Evolutionary conservation across 30 jellyfish, hydroid and myxozoan species (phyloP), one percentile per base, ranked within the genome.

Genomic region (Turritopsis dohrnii): DNA sequence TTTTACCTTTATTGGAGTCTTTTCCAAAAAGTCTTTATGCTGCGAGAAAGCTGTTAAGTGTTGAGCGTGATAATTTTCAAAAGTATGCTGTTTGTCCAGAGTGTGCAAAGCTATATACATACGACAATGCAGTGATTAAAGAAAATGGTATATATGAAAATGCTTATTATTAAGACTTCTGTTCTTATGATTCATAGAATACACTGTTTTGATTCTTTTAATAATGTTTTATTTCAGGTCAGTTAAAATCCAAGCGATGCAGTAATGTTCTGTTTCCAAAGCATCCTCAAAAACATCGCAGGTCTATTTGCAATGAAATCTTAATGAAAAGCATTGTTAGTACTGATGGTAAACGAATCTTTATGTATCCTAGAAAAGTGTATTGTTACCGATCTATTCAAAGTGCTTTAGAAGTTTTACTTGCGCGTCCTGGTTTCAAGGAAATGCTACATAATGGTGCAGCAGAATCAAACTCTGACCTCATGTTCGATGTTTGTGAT

Each of bases 401-500:
- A 69, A 0, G 28, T 23, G 28, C 77, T 1, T 1, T 69, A n/a
- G 31, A 69, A 69, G 77, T n/a, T 23, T 1, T 69, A n/a, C 30
- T 69, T 23, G 19, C 9, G 30, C 77, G 77, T n/a, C 77, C 77
- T 69, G 8, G 77, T n/a, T 69, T 69, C 30, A 69, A 27, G 28
- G 77, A 69, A 69, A 69, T 69, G 77, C 77, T 69, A 21, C 77
- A 69, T 27, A 69, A 69, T n/a, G 77, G 77, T 69, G 22, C 77
- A n/a, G 77, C 30, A 69, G 30, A n/a, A n/a, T 69, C 77, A n/a
- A 27, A 69, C 30, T n/a, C 77, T n/a, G 77, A 69, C 9, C 30
- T 69, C 8, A 69, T 69, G 22, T 8, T 27, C 9, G 77, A 69
- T 19, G 30, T 69, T 9, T 69, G 77, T 69, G 77, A 69, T 69